A percentile compares a stretch with the other conserved stretches of the same genome.
phyloP scores from a whole-genome alignment of 2,888 invertebrate genomes.

The Euproctis similis region DNA sequence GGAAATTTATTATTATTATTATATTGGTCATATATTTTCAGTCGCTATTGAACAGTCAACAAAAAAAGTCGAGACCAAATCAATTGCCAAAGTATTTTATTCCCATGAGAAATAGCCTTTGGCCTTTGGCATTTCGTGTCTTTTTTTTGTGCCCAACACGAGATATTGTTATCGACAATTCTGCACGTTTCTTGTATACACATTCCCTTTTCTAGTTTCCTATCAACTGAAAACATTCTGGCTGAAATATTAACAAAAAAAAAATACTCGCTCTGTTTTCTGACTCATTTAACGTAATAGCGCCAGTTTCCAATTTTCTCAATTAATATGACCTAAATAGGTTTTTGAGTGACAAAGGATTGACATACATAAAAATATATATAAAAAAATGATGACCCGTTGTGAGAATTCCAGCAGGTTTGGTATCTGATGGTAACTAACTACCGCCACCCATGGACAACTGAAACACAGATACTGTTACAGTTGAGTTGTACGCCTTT shows the following conservation, averaged over 20 bases:
- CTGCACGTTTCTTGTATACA: constrained; percentile 14
- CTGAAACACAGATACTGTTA: too few species aligned
- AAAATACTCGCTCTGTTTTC: background rate
- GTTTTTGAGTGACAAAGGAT: too few species aligned
- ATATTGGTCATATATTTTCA: constrained; percentile 3
- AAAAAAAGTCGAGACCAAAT: constrained; percentile 7
- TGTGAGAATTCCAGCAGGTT: too few species aligned
- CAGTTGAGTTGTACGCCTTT: too few species aligned
- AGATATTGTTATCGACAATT: constrained; percentile 16
- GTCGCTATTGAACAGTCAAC: constrained; percentile 1
- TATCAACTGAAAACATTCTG: constrained; percentile 5
- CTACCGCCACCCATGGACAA: too few species aligned
- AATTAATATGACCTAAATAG: too few species aligned
- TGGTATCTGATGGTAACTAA: too few species aligned
- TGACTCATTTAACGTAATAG: too few species aligned
- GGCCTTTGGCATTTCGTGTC: too few species aligned
- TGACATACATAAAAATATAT: too few species aligned
- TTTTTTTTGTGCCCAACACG: constrained; percentile 11
- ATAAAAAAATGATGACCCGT: too few species aligned
- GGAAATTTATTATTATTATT: constrained; percentile 1
- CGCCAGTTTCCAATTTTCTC: too few species aligned
- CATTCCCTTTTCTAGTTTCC: constrained; percentile 7
- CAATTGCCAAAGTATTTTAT: constrained; percentile 17
- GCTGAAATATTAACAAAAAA: background rate
- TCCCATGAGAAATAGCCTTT: constrained; percentile 16